Evolutionary conservation across 2,113 vertebrate species (phyloP).

Genomic region (Pan paniscus): DNA sequence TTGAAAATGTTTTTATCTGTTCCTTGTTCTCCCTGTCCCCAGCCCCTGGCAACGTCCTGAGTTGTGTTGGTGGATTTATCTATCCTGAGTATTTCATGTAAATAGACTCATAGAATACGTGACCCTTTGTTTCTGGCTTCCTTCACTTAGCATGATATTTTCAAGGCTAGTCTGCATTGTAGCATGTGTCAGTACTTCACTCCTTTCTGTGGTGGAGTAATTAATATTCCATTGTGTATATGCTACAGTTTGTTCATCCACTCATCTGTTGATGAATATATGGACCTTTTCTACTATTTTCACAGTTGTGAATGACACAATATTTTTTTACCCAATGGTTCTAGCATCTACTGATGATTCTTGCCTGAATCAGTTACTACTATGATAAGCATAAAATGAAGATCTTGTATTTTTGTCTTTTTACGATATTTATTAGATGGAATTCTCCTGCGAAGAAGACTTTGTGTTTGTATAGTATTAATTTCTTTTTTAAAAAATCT

Average conservation of each 20-base stretch:
- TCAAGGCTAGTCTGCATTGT: background rate
- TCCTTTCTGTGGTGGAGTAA: background rate
- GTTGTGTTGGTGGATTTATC: too few species aligned
- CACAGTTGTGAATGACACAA: background rate
- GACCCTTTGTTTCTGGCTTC: background rate
- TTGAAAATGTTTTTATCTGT: background rate
- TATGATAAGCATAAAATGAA: background rate
- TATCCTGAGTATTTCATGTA: background rate
- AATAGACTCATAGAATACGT: background rate
- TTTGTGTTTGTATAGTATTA: background rate
- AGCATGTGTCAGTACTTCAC: fast-evolving
- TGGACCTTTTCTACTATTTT: background rate
- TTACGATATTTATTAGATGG: background rate
- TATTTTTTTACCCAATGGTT: background rate
- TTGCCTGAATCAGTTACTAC: background rate
- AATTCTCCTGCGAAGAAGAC: background rate
- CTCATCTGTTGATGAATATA: background rate
- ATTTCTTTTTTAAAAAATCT: background rate
- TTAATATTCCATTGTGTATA: background rate
- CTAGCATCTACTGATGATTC: background rate
- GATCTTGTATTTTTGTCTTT: background rate
- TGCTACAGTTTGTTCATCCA: background rate
- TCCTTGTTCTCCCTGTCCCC: background rate
- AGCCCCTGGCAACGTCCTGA: background rate
- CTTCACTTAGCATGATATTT: background rate